Conservation (phyloP, 2,113 vertebrate genomes). For the Candoia aspera region DNA sequence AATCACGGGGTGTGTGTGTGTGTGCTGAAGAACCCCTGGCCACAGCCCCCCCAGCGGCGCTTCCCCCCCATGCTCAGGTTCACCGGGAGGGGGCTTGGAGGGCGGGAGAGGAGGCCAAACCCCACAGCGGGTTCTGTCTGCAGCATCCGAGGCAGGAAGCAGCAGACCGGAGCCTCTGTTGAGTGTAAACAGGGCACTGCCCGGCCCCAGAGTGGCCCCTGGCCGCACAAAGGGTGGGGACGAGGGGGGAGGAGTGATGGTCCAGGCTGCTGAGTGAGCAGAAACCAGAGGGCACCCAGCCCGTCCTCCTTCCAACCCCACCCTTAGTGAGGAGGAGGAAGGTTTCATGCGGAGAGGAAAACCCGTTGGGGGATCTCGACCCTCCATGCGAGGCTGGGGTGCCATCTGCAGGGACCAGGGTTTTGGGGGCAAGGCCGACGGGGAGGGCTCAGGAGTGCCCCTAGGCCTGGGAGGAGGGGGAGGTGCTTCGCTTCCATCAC, state of each 20-base stretch:
- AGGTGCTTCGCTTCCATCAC: too few species aligned
- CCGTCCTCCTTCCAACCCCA: background rate
- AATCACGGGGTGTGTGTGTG: too few species aligned
- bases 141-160: background rate
- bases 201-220: background rate
- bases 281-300: too few species aligned
- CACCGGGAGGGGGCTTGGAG: too few species aligned
- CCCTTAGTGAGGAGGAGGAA: background rate
- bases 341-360: background rate
- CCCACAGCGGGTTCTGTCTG: background rate
- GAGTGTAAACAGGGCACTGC: background rate
- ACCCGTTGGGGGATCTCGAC: background rate
- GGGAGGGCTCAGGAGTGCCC: background rate
- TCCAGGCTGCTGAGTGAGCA: background rate
- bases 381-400: background rate
- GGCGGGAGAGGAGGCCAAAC: too few species aligned
- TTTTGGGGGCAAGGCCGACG: background rate
- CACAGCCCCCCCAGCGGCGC: too few species aligned
- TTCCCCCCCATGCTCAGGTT: too few species aligned
- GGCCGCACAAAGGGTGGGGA: background rate
- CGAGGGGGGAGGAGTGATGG: background rate
- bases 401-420: background rate
- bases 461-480: background rate
- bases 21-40: background rate
- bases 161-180: too few species aligned